These are phyloP conservation scores for Pammene fasciana DNA, from an alignment of 2,888 invertebrate species.

Conservation along the genomic window DNA sequence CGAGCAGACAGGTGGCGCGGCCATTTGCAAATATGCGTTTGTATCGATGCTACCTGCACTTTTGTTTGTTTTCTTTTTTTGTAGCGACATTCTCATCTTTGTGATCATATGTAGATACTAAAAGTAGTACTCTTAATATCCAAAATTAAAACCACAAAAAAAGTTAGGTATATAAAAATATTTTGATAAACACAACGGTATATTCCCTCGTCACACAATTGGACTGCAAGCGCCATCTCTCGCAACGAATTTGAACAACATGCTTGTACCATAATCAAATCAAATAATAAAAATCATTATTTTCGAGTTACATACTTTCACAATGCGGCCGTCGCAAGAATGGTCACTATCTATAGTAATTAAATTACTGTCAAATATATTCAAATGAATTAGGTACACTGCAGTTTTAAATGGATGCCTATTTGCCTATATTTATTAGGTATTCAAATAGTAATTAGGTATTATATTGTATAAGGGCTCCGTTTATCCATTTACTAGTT, in stretches of 20 bases:
- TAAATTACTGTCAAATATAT: not conserved
- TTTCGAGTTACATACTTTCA: slow-evolving; percentile 23
- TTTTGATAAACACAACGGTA: slow-evolving; percentile 1
- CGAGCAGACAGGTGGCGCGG: slow-evolving; percentile 71
- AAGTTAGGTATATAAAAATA: no score
- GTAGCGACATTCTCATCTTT: slow-evolving; percentile 1
- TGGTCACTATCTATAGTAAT: no score
- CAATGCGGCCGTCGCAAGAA: not conserved
- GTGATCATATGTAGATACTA: not conserved
- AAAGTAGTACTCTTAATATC: not conserved
- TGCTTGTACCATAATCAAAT: slow-evolving; percentile 13
- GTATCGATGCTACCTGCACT: slow-evolving; percentile 40
- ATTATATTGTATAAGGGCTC: no score
- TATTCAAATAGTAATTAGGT: no score
- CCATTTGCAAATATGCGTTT: slow-evolving; percentile 48
- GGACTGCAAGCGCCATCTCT: slow-evolving; percentile 27
- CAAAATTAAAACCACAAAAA: no score
- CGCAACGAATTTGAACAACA: slow-evolving; percentile 1
- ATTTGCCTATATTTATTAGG: no score
- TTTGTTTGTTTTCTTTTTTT: slow-evolving; percentile 41
- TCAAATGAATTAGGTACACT: no score
- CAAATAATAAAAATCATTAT: slow-evolving; percentile 20
- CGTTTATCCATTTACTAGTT: no score
- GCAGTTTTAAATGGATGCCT: no score
- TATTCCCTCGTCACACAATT: not conserved